Evolutionary conservation across 2,113 vertebrate species (phyloP), one percentile per base, ranked within the genome.

Genomic region (Rattus rattus): DNA sequence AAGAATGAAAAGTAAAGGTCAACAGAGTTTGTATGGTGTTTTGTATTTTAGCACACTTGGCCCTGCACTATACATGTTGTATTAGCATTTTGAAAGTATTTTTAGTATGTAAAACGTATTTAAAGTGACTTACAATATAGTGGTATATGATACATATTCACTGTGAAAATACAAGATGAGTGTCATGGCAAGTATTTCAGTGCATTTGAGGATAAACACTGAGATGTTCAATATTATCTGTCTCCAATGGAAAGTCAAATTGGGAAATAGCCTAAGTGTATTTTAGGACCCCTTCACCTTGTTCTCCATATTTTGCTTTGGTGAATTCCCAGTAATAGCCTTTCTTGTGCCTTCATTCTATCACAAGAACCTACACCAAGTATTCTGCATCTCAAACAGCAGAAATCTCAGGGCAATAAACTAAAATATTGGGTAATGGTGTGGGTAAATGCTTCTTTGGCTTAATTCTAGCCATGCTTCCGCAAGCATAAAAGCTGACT

Each of bases 41-140:
- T 96, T 93, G 91, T 69, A 80, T 61, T 52, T 92, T 61, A 84
- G 39, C 92, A 90, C 73, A 14, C 39, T 84, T 86, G 73, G 20
- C 19, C 22, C 14, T 69, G 10, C 19, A 87, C 3, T 90, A 36
- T 47, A 36, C 24, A 88, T 94, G 95, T 95, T 84, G 6, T 93
- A 93, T 83, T 84, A 61, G 20, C 43, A 87, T 93, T 95, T 97
- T 91, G 24, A 96, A 94, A 90, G 11, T 94, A 86, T 83, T 93
- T 87, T 90, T 1, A 92, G 84, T 33, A 22, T 94, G 17, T 72
- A 94, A 95, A 96, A 89, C 30, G 67, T 14, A 91, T 92, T 80
- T 96, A 65, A 95, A 89, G 10, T 89, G 61, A 87, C 67, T 88
- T 95, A 79, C 24, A 85, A 22, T 52, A 92, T 73, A 7, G 56